phyloP scores from a whole-genome alignment of 2,113 vertebrate species.

The Dolichallabes microphthalmus region DNA sequence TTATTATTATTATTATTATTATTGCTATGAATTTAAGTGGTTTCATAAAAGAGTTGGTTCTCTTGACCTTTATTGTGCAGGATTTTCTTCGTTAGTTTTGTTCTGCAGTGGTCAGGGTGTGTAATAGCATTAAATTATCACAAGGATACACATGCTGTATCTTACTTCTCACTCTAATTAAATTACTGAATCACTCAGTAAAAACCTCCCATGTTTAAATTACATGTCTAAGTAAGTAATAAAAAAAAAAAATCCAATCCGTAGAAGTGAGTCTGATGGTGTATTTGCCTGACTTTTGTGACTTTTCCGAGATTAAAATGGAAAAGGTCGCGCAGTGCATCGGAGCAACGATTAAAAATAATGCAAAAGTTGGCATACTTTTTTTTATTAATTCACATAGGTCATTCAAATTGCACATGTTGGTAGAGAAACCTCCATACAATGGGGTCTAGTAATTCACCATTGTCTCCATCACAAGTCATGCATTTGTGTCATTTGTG shows the following conservation, averaged over 20 bases:
- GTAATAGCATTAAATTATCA: conserved; percentile 16
- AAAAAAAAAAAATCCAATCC: conserved; percentile 79
- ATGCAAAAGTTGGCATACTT: too few relatives aligned
- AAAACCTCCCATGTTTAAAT: conserved; percentile 77
- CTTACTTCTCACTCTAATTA: conserved; percentile 52
- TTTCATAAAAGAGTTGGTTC: not conserved
- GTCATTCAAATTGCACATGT: too few relatives aligned
- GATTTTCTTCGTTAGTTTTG: not conserved
- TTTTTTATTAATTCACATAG: too few relatives aligned
- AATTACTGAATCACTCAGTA: conserved; percentile 52
- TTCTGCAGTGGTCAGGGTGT: conserved; percentile 7
- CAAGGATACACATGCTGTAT: conserved; percentile 5
- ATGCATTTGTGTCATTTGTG: too few relatives aligned
- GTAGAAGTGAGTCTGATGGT: conserved; percentile 68
- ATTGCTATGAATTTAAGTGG: too few relatives aligned
- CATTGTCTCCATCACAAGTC: too few relatives aligned
- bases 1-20: too few relatives aligned
- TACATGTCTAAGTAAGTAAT: conserved; percentile 79
- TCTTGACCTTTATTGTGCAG: not conserved
- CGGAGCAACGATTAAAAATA: conserved; percentile 55
- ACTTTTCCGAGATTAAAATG: conserved; percentile 62
- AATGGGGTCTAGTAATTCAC: too few relatives aligned
- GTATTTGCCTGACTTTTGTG: conserved; percentile 65
- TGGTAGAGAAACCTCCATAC: too few relatives aligned
- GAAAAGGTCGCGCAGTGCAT: conserved; percentile 42